Evolutionary conservation across 2,113 vertebrate species (phyloP).

Genomic region (Aspiorhynchus laticeps): DNA sequence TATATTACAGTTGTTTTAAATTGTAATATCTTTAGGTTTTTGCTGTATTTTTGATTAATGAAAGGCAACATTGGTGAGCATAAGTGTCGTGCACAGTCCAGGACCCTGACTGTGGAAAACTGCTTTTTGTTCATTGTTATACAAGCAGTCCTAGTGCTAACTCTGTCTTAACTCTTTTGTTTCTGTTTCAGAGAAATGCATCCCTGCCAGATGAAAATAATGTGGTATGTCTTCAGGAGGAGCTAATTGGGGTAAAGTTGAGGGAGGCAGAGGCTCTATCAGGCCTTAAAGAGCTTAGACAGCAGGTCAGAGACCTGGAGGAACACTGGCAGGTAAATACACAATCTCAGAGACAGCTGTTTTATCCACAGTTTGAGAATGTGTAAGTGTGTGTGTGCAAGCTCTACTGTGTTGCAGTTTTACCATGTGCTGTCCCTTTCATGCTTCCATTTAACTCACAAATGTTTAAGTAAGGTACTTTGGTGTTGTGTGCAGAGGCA

Average conservation of each 20-base stretch:
- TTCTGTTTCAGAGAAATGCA: conserved; percentile 82
- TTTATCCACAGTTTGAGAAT: not conserved
- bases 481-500: conserved; percentile 79
- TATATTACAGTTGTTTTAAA: not conserved
- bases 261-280: conserved; percentile 92
- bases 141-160: not conserved
- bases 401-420: not conserved
- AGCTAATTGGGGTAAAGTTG: conserved; percentile 92
- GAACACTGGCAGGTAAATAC: conserved; percentile 95
- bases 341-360: not conserved
- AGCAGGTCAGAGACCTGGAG: conserved; percentile 92
- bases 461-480: not conserved
- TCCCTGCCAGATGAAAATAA: conserved; percentile 96
- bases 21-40: not conserved
- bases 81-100: not conserved
- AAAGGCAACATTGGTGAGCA: too few species aligned
- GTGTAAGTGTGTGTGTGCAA: not conserved
- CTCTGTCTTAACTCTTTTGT: not conserved
- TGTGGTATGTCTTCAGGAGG: conserved; percentile 92
- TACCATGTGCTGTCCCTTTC: not conserved
- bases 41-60: too few species aligned
- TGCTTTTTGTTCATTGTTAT: not conserved
- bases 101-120: not conserved
- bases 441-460: not conserved
- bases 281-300: conserved; percentile 90